Conservation (phyloP, 1,140 invertebrate species). For the Aphis gossypii region DNA sequence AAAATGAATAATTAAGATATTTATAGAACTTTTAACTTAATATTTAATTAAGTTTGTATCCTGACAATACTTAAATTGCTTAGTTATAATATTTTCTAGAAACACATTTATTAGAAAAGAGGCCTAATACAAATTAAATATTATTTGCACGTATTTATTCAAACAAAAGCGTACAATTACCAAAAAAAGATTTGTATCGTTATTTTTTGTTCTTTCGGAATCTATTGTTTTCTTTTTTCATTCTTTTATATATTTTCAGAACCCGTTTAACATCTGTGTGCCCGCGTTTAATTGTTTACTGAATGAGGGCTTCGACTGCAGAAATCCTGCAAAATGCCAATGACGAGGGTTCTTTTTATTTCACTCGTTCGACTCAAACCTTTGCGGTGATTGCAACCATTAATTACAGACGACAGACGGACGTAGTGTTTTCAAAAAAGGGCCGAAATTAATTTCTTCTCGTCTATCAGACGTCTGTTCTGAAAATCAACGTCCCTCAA, state of each 20-base stretch:
- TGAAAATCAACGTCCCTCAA: constrained; percentile 1
- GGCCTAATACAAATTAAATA: not conserved
- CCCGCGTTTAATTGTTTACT: constrained; percentile 33
- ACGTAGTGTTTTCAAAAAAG: constrained; percentile 18
- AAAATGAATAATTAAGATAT: not conserved
- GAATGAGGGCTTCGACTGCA: not conserved
- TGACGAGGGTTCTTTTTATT: constrained; percentile 51
- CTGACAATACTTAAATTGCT: not conserved
- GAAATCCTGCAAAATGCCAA: constrained; percentile 14
- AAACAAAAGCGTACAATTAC: constrained; percentile 5
- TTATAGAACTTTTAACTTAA: not conserved
- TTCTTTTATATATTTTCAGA: not conserved
- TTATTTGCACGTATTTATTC: constrained; percentile 20
- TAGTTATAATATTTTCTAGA: not conserved
- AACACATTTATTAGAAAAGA: not conserved
- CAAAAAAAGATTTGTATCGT: constrained; percentile 13
- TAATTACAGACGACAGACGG: constrained; percentile 30
- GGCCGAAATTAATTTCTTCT: constrained; percentile 30
- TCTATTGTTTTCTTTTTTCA: constrained; percentile 20
- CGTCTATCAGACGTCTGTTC: not conserved
- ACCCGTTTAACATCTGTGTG: constrained; percentile 26
- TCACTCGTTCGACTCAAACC: constrained; percentile 38
- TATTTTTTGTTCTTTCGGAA: not conserved
- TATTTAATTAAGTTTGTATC: not conserved
- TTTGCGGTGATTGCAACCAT: constrained; percentile 27